Percentiles rank a stretch among this genome's conserved stretches.
Conservation (phyloP, 1,140 invertebrate genomes). For the Paramacrobiotus metropolitanus region DNA sequence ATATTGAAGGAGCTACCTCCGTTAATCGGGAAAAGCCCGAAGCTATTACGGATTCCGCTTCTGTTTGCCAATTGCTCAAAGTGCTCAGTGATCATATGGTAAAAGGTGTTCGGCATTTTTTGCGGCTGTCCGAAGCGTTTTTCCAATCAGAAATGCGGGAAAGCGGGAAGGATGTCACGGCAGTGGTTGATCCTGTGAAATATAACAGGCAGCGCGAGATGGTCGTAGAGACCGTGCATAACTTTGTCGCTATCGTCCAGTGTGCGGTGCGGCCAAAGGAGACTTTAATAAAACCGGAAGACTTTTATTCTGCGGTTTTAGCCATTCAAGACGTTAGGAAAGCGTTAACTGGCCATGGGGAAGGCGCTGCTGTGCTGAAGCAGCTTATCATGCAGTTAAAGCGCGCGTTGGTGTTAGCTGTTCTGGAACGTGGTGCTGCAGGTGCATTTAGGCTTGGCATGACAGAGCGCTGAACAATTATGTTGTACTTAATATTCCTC, state of each 20-base stretch:
- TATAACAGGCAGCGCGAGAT: not conserved
- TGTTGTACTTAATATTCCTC: not conserved
- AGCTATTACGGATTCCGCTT: not conserved
- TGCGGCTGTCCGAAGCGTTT: not conserved
- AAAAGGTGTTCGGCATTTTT: not conserved
- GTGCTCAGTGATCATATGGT: not conserved
- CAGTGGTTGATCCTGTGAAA: not conserved
- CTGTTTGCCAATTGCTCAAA: not conserved
- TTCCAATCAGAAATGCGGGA: not conserved
- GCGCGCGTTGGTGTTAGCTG: not conserved
- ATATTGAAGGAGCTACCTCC: not conserved
- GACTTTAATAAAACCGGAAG: not conserved
- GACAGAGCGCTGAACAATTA: not conserved
- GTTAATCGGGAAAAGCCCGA: not conserved
- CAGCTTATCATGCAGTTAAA: not conserved
- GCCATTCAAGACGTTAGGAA: not conserved
- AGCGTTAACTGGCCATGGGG: not conserved
- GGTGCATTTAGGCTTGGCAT: not conserved
- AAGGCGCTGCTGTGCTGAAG: not conserved
- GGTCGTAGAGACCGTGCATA: not conserved
- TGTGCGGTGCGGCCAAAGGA: not conserved
- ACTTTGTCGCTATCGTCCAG: not conserved
- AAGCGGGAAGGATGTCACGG: not conserved
- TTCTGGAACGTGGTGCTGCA: not conserved
- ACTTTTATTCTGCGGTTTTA: not conserved